Evolutionary conservation across 1,140 invertebrate species (phyloP), one percentile per base, ranked within the genome.

Genomic region (Carposina sasakii): DNA sequence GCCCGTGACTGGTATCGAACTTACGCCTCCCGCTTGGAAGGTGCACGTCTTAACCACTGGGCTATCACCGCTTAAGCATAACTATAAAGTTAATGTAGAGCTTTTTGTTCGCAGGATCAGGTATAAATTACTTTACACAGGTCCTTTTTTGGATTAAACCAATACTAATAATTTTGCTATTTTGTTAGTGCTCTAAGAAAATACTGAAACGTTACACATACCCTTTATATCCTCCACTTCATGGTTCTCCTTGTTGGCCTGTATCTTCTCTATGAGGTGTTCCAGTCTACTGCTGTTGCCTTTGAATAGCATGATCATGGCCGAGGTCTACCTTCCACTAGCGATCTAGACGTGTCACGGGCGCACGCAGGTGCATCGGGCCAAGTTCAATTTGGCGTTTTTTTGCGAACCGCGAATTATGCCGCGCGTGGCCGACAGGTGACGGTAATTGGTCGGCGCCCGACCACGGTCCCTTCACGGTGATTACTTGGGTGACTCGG

Each of bases 231-330:
- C 86, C 47, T 87, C 85, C n/a, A 85, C 84, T 58, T 86, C 84
- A 79, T 86, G 85, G 49, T 87, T 87, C 60, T 87, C 85, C 79
- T 93, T 93, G 60, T 91, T 92, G 2, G 92, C 91, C 67, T 94
- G 93, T 60, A 94, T 94, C 82, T 94, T 94, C 68, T 93, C 92
- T 57, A 94, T 94, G 54, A 94, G 86, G 62, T 93, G 89, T 79
- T 94, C 92, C 66, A 94, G 76, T 54, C 91, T 87, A 66, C 90
- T 92, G 84, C 92, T 93, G 73, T 93, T 93, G 50, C 92, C 92
- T 69, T 92, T 93, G 86, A 93, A 93, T 71, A 93, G 84, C 91
- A 93, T 93, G 76, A 85, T 85, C 84, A 84, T 85, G 62, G 69
- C 79, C 64, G 54, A 50, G 15, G 48, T 51, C 44, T 52, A 45